Conservation (phyloP, 2,888 invertebrate genomes). For the Scotopteryx bipunctaria region DNA sequence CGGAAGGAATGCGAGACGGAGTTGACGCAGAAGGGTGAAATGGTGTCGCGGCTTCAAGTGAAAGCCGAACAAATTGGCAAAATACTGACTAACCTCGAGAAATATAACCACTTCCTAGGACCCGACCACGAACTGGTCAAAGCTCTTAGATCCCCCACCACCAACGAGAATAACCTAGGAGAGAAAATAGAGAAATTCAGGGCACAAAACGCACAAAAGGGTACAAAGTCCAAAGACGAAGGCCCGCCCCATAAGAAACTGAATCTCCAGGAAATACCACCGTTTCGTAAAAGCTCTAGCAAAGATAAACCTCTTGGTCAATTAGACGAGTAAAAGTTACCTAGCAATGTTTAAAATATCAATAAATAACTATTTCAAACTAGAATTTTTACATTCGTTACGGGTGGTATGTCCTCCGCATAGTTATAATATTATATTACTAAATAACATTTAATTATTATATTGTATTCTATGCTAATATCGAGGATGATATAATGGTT, state of each 20-base stretch:
- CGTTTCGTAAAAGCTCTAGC: conserved; percentile 65
- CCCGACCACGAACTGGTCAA: conserved; percentile 81
- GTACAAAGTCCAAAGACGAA: conserved; percentile 78
- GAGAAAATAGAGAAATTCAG: conserved; percentile 69
- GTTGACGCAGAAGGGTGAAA: conserved; percentile 97
- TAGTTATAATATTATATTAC: conserved; percentile 40
- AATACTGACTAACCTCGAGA: conserved; percentile 95
- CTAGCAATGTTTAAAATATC: background rate
- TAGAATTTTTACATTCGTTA: conserved; percentile 26
- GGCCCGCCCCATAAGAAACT: conserved; percentile 81
- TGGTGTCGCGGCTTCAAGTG: conserved; percentile 96
- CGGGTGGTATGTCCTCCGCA: conserved; percentile 59
- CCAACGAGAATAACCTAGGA: conserved; percentile 65
- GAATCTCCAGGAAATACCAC: conserved; percentile 82
- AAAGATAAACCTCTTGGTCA: conserved; percentile 56
- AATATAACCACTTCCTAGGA: conserved; percentile 89
- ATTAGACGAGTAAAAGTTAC: conserved; percentile 44
- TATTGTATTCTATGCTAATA: conserved; percentile 47
- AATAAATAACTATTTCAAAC: background rate
- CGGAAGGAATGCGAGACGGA: conserved; percentile 96
- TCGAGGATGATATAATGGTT: conserved; percentile 54
- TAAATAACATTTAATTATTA: conserved; percentile 39
- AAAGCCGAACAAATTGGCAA: conserved; percentile 98
- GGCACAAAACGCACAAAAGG: conserved; percentile 73
- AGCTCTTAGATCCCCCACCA: conserved; percentile 77